A percentile compares a stretch with the other conserved stretches of the same genome.
Evolutionary conservation across 2,113 vertebrate genomes (phyloP).

Genomic region (Dolichallabes microphthalmus): DNA sequence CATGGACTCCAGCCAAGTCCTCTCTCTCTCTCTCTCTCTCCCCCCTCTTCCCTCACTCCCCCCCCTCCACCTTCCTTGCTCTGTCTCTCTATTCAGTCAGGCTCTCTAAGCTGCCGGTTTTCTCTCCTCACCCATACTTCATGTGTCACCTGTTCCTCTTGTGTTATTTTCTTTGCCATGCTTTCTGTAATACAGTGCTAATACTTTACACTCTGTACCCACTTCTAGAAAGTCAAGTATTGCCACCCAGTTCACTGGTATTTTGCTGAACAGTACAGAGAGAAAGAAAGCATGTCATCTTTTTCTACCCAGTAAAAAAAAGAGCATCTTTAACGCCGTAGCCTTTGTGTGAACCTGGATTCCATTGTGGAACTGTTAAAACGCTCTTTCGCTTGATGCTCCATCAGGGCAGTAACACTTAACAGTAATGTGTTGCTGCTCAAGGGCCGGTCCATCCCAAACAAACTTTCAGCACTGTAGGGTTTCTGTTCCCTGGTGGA

Average conservation of each 20-base stretch:
- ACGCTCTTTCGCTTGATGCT: slow-evolving; percentile 7
- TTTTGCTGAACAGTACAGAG: background rate
- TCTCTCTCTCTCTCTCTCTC: slow-evolving; percentile 21
- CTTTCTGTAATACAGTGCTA: background rate
- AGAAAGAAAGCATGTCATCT: background rate
- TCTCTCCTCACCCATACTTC: background rate
- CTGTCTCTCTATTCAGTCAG: background rate
- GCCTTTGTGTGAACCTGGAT: background rate
- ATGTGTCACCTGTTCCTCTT: slow-evolving; percentile 20
- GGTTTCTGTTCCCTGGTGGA: slow-evolving; percentile 17
- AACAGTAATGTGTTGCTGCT: slow-evolving; percentile 30
- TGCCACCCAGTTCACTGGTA: background rate
- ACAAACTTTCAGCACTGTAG: slow-evolving; percentile 30
- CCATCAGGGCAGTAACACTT: slow-evolving; percentile 10
- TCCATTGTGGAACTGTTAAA: slow-evolving; percentile 7
- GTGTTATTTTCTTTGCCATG: background rate
- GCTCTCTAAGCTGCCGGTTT: background rate
- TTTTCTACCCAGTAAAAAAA: background rate
- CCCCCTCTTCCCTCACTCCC: background rate
- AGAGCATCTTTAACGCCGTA: background rate
- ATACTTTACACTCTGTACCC: background rate
- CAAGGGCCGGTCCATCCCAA: slow-evolving; percentile 1
- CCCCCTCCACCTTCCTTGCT: background rate
- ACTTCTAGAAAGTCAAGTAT: background rate
- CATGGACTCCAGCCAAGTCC: slow-evolving; percentile 51